Evolutionary conservation across 2,797 vertebrate genomes (phyloP), one percentile per base, ranked within the genome.

Genomic region (Paguma larvata): DNA sequence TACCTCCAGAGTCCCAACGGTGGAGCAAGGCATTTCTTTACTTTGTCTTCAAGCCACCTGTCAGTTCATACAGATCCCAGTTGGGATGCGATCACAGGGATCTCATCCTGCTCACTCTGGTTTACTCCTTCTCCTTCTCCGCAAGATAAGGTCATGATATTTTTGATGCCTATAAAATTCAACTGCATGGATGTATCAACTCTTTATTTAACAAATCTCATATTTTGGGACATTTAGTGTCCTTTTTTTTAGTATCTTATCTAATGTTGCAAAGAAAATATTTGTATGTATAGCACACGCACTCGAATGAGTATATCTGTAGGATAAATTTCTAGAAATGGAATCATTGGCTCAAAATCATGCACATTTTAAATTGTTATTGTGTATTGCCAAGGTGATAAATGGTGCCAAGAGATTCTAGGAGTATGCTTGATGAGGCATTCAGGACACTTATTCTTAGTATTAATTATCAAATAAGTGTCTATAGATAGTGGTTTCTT

Each of bases 191-290:
- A 51, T 62, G 13, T 78, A n/a, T 84, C 15, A 32, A 30, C 46
- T 83, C 63, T 88, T 72, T 72, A 91, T 63, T 83, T 92, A 84
- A 84, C 41, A 84, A 70, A 93, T n/a, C 65, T 12, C 23, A 34
- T 84, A 62, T 44, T 78, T 89, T 84, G 68, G 19, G 44, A 89
- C 38, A 62, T 78, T 59, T 18, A 84, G 14, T 30, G n/a, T 51
- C 6, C 16, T 68, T 68, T 10, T 83, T 87, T 89, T 79, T 80
- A 68, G 41, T 84, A 67, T 77, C 48, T 77, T 48, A 62, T 87
- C 18, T 10, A 62, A 15, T n/a, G 19, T 78, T 62, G 79, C 8
- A 5, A 41, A 59, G 86, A 59, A 77, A 56, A 30, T 83, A 8
- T 92, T 73, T 73, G 10, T 32, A 38, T 78, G 27, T 15, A 23